Evolutionary conservation across 2,797 vertebrate species (phyloP).

Genomic region (Hippopotamyrus pictus): DNA sequence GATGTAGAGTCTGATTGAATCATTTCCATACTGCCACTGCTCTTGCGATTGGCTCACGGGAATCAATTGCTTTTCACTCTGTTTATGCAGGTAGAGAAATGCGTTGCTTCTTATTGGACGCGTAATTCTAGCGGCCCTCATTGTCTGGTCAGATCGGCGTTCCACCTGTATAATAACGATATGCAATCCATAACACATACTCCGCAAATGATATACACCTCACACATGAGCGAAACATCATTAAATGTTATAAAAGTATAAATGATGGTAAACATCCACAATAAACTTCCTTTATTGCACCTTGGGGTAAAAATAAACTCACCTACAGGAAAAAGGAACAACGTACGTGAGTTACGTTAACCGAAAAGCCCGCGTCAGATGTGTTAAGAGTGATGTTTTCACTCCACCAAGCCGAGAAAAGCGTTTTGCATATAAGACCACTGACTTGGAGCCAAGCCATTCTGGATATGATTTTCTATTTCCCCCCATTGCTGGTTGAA

Average conservation of each 20-base stretch:
- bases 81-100: slow-evolving; percentile 12
- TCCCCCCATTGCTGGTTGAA: not conserved
- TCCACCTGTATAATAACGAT: not conserved
- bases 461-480: not conserved
- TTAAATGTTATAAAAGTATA: too few relatives aligned
- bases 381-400: not conserved
- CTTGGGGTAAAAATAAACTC: not conserved
- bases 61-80: not conserved
- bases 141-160: not conserved
- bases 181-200: not conserved
- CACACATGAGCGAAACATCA: not conserved
- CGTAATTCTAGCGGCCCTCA: not conserved
- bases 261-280: not conserved
- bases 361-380: not conserved
- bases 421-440: not conserved
- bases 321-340: not conserved
- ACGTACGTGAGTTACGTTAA: not conserved
- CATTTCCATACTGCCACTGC: not conserved
- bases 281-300: not conserved
- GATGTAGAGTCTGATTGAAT: slow-evolving; percentile 17
- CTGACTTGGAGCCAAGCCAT: not conserved
- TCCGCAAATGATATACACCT: not conserved
- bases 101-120: slow-evolving; percentile 14
- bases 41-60: not conserved
- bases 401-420: not conserved